Evolutionary conservation across 1,140 invertebrate species (phyloP).

Genomic region (Formica selysi): DNA sequence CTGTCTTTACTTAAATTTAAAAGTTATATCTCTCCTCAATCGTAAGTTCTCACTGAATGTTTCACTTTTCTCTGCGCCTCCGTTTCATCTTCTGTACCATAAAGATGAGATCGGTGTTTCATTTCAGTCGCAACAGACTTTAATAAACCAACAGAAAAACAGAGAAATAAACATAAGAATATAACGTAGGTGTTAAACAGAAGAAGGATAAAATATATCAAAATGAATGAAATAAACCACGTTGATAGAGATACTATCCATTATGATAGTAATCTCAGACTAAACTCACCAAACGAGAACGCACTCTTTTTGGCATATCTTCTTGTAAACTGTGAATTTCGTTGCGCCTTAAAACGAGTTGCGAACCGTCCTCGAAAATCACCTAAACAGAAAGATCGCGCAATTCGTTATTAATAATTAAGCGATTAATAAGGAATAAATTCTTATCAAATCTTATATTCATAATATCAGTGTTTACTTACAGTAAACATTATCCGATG

Average conservation of each 20-base stretch:
- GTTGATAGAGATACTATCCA: slow-evolving; percentile 27
- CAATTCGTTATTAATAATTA: slow-evolving; percentile 26
- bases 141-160: slow-evolving; percentile 78
- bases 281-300: slow-evolving; percentile 86
- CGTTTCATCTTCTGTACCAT: slow-evolving; percentile 83
- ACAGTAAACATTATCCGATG: slow-evolving; percentile 87
- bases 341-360: slow-evolving; percentile 82
- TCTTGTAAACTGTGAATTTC: slow-evolving; percentile 86
- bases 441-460: not conserved
- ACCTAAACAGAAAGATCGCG: slow-evolving; percentile 81
- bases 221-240: slow-evolving; percentile 65
- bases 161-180: slow-evolving; percentile 76
- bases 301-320: slow-evolving; percentile 86
- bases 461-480: slow-evolving; percentile 72
- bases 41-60: slow-evolving; percentile 77
- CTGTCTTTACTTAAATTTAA: slow-evolving; percentile 52
- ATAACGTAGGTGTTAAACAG: slow-evolving; percentile 54
- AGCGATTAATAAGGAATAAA: slow-evolving; percentile 7
- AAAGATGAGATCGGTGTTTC: slow-evolving; percentile 86
- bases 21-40: slow-evolving; percentile 46
- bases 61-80: slow-evolving; percentile 83
- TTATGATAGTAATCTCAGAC: slow-evolving; percentile 70
- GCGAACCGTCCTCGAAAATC: slow-evolving; percentile 86
- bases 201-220: slow-evolving; percentile 58
- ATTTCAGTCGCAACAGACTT: slow-evolving; percentile 87